Base-by-base conservation (phyloP, 2,888 invertebrate genomes). In the Leucozona laternaria region DNA sequence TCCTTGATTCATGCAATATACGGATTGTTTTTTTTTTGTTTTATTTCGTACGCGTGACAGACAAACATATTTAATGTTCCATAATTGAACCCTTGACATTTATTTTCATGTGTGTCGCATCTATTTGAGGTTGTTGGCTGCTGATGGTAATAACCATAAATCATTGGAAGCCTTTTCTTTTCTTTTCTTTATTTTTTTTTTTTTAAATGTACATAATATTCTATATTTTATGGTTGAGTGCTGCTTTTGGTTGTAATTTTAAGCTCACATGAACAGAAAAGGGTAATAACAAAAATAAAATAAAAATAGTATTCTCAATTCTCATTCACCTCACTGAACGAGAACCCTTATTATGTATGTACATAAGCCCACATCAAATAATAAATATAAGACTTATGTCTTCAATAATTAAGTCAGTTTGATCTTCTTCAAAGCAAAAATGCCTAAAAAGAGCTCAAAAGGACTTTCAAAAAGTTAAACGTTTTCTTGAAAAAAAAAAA, bases 341-440 rank as follows among this genome's bases (percentile, higher is more conserved):
- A 22, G 2, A 22, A 53, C 53, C 25, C n/a, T 25, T 53, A n/a
- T 28, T 53, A 25, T 53, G 0, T 15, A 2, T 4, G 5, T 11
- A 50, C 5, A 53, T 53, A 53, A 28, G n/a, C 25, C 25, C 50
- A 25, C 7, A 15, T 6, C 13, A 55, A 70, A 43, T 20, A 71
- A 22, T 13, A 31, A n/a, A n/a, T n/a, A 13, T 13, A 55, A 7
- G 66, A 45, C 57, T 53, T 58, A 68, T 58, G 34, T 68, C 66
- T 71, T 62, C 45, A 55, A 62, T 79, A 79, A 64, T 64, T 71
- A 57, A 62, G 71, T 20, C 55, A 34, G 20, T 34, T 53, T 55
- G 45, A 55, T 45, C 62, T 62, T 53, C 37, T 58, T 68, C 8
- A 22, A 50, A 8, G 22, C 45, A 34, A 57, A 43, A 64, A 53